A percentile compares a stretch with the other conserved stretches of the same genome.
Conservation (phyloP, 2,888 invertebrate genomes). For the Drosophila crucigera region DNA sequence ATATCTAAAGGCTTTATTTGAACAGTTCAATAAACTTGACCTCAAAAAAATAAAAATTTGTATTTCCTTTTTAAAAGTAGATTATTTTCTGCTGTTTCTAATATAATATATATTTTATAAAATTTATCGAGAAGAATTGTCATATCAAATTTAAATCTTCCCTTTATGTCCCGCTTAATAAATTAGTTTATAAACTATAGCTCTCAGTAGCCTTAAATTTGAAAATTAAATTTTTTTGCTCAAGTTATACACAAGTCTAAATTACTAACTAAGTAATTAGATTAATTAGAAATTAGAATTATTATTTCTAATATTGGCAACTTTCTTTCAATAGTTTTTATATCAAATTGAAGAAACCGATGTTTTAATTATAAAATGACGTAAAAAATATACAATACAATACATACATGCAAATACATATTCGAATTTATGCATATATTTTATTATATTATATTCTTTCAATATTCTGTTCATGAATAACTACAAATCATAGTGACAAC, state of each 20-base stretch:
- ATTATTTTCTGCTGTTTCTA: background rate
- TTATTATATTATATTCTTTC: background rate
- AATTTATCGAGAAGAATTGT: background rate
- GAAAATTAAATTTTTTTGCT: no score
- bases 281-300: background rate
- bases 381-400: no score
- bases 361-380: no score
- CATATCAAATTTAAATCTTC: background rate
- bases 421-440: background rate
- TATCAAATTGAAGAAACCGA: no score
- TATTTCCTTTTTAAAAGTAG: background rate
- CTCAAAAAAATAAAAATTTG: background rate
- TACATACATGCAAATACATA: no score
- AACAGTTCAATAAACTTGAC: background rate
- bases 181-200: no score
- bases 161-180: no score
- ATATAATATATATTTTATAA: background rate
- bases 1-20: background rate
- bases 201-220: no score
- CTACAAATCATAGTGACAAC: background rate
- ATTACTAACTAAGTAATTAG: background rate
- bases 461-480: background rate
- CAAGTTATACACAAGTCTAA: background rate
- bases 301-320: background rate
- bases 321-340: no score